Evolutionary conservation across 2,888 invertebrate genomes (phyloP).

Genomic region (Harpalus rubripes): DNA sequence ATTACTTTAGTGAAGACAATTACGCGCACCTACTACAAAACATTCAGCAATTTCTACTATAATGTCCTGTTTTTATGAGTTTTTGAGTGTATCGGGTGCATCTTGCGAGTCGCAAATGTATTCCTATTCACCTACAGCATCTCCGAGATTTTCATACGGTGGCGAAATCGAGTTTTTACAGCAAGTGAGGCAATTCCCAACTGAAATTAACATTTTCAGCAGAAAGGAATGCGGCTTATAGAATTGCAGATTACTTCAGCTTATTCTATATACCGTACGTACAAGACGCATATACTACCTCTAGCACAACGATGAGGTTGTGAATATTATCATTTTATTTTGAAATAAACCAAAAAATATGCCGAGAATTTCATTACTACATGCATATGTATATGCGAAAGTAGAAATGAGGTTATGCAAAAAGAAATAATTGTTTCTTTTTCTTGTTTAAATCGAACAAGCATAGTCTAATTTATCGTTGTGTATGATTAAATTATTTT

Average conservation of each 20-base stretch:
- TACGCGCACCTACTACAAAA: not conserved
- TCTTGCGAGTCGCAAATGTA: constrained; percentile 18
- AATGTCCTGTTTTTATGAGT: not conserved
- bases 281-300: not conserved
- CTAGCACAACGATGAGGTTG: too few relatives aligned
- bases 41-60: not conserved
- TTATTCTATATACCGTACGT: not conserved
- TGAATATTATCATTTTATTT: too few relatives aligned
- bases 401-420: too few relatives aligned
- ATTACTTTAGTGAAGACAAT: not conserved
- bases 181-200: constrained; percentile 58
- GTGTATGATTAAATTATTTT: too few relatives aligned
- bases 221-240: constrained; percentile 59
- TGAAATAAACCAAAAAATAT: too few relatives aligned
- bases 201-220: constrained; percentile 64
- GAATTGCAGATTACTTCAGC: constrained; percentile 57
- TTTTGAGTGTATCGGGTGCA: not conserved
- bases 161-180: constrained; percentile 49
- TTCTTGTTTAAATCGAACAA: too few relatives aligned
- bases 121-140: constrained; percentile 16
- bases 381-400: too few relatives aligned
- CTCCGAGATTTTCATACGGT: constrained; percentile 30
- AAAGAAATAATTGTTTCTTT: too few relatives aligned
- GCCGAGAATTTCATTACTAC: too few relatives aligned
- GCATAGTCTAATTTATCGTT: too few relatives aligned